Conservation (phyloP, 2,888 invertebrate genomes). For the Drosophila macrospina region DNA sequence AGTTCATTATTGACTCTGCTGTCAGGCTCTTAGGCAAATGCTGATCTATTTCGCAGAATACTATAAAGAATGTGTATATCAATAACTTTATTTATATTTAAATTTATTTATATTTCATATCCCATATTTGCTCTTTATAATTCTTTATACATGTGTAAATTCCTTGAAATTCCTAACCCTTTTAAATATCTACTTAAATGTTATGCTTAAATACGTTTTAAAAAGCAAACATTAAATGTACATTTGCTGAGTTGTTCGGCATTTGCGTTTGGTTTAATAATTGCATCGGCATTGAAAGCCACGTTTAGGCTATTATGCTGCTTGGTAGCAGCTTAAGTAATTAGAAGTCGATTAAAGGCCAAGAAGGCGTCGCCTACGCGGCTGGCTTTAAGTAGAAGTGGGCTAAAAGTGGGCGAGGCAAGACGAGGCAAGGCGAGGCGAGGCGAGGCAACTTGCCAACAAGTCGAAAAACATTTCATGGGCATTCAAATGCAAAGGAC, state of each 20-base stretch:
- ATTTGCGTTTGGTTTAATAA: constrained; percentile 46
- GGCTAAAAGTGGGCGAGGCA: neutral
- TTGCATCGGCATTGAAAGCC: constrained; percentile 54
- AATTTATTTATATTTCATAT: neutral
- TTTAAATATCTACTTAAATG: too few relatives aligned
- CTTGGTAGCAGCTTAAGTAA: constrained; percentile 70
- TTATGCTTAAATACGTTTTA: too few relatives aligned
- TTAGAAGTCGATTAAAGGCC: constrained; percentile 77
- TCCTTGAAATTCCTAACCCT: too few relatives aligned
- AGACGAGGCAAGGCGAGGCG: constrained; percentile 3
- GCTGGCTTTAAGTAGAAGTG: neutral
- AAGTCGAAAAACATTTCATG: constrained; percentile 66
- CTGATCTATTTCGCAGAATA: too few relatives aligned
- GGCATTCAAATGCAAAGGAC: constrained; percentile 68
- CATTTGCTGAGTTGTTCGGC: constrained; percentile 26
- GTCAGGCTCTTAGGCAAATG: too few relatives aligned
- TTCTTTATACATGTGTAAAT: too few relatives aligned
- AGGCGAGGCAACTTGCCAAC: constrained; percentile 52
- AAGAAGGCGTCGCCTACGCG: constrained; percentile 20
- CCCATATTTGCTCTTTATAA: too few relatives aligned
- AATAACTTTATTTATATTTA: neutral
- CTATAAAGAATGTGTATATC: too few relatives aligned
- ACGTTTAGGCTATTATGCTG: constrained; percentile 61
- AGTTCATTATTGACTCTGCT: too few relatives aligned
- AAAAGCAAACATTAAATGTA: constrained; percentile 31